Evolutionary conservation across 2,113 vertebrate genomes (phyloP), one percentile per base, ranked within the genome.

Genomic region (Platichthys flesus): DNA sequence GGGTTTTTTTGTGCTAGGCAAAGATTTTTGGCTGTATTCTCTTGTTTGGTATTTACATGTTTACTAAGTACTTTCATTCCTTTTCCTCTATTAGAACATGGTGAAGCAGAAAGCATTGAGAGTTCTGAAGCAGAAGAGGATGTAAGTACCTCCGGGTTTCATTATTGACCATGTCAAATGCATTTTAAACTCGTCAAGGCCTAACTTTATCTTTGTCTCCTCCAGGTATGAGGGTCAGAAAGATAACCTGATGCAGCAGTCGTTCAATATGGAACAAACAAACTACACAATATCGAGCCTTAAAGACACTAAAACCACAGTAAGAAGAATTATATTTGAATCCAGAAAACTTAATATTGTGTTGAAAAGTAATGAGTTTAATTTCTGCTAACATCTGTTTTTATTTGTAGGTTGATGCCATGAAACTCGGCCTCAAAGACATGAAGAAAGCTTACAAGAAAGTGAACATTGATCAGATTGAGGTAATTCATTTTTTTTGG

Each of bases 211-310:
- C 9, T 4, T 69, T 47, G 23, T 74, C 57, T 74, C 78, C 42
- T 86, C 79, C 91, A 99, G 98, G 98, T 99, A 99, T 67, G 98
- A 99, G 83, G 93, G 95, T 62, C 98, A 99, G 91, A 94, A 95
- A 85, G 97, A 99, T 87, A 97, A 98, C 74, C 94, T 99, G 0
- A 96, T 95, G 90, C 98, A 99, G 82, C 98, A 99, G 91, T 99
- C 98, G 0, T 99, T 99, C 88, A 99, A 99, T 92, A 99, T 99
- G 98, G 98, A 99, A 77, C 98, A 99, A 94, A 89, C 97, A n/a
- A 99, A 99, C 92, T 99, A 99, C 79, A 97, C 98, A n/a, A 98
- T 99, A 82, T 97, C 99, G 86, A 93, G 94, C 12, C 87, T 99
- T 65, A 98, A 99, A 93, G 98, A 99, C 90, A 99, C 98, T 81